phyloP scores from a whole-genome alignment of 2,113 vertebrate species.

The Entosphenus tridentatus region DNA sequence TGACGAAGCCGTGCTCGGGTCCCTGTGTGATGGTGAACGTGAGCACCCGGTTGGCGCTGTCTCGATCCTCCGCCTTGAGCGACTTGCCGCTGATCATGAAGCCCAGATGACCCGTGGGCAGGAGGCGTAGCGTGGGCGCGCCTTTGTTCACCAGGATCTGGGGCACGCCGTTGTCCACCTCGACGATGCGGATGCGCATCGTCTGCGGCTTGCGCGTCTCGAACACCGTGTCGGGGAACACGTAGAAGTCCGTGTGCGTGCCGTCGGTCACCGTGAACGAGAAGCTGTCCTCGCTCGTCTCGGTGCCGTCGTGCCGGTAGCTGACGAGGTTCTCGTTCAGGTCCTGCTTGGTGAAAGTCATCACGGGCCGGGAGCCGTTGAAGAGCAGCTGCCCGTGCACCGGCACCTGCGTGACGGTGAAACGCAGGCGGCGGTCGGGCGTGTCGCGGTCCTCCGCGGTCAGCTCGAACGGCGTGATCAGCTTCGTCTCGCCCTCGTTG shows the following conservation, averaged over 20 bases:
- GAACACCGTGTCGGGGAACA: slow-evolving; percentile 18
- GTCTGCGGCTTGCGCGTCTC: slow-evolving; percentile 19
- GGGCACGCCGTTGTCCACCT: slow-evolving; percentile 15
- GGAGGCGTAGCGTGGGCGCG: slow-evolving; percentile 13
- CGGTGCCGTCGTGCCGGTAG: slow-evolving; percentile 19
- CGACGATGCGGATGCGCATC: slow-evolving; percentile 19
- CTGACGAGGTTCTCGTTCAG: slow-evolving; percentile 23
- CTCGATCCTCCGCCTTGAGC: slow-evolving; percentile 19
- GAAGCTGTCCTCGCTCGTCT: slow-evolving; percentile 20
- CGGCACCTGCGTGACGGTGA: slow-evolving; percentile 19
- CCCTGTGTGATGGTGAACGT: slow-evolving; percentile 31
- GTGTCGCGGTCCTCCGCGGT: slow-evolving; percentile 19
- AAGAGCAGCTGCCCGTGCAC: slow-evolving; percentile 20
- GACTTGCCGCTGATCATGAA: slow-evolving; percentile 21
- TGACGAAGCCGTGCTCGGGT: slow-evolving; percentile 30
- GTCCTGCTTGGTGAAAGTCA: slow-evolving; percentile 23
- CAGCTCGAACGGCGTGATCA: slow-evolving; percentile 24
- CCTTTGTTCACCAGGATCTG: slow-evolving; percentile 20
- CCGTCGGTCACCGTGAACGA: slow-evolving; percentile 24
- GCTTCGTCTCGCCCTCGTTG: slow-evolving; percentile 17
- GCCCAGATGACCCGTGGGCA: slow-evolving; percentile 17
- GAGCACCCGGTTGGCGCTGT: slow-evolving; percentile 21
- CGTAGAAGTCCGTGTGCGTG: slow-evolving; percentile 17
- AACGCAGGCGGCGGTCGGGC: slow-evolving; percentile 18
- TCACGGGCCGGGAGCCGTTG: slow-evolving; percentile 16